Evolutionary conservation across 1,140 invertebrate species (phyloP), one percentile per base, ranked within the genome.

Genomic region (Drosophila albomicans): DNA sequence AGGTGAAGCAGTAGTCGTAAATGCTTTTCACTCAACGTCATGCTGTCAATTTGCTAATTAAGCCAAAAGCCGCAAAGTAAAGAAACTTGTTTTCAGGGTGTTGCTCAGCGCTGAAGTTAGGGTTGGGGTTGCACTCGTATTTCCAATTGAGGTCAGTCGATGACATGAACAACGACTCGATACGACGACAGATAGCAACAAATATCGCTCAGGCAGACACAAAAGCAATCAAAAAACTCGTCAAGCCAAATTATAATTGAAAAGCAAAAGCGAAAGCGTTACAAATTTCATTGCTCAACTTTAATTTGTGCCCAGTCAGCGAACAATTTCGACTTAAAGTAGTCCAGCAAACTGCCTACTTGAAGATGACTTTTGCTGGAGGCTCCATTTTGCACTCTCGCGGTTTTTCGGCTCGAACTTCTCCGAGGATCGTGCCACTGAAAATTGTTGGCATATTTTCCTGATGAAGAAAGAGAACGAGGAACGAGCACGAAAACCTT

Each of bases 41-140:
- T 66, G 66, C 69, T 79, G 69, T 79, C 78, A 79, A 73, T 77
- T 77, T 77, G 69, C 64, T 77, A 77, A 79, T 79, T 79, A 79
- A 64, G 68, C 62, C 73, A 46, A 79, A 72, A 76, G 62, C 62
- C 74, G 45, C 69, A 64, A 73, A 68, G 74, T 74, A 67, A 68
- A 58, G 54, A 73, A 77, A 77, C 63, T 68, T 77, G 69, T 73
- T 73, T 35, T 15, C 3, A 15, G 45, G 45, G 48, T 4, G 3
- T 25, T 25, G 20, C 20, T 4, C 20, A 25, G 20, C 20, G 20
- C 20, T 25, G 20, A 20, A 3, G 8, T 2, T 11, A 4, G 35
- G 28, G 43, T 16, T 7, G 1, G 11, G 32, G 15, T 13, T 6
- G 25, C 30, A 20, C 15, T 49, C 45, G 13, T 13, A 57, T 52